Percentiles rank a stretch among this genome's conserved stretches.
phyloP scores from a whole-genome alignment of 2,113 vertebrate genomes.

The Onychostruthus taczanowskii region DNA sequence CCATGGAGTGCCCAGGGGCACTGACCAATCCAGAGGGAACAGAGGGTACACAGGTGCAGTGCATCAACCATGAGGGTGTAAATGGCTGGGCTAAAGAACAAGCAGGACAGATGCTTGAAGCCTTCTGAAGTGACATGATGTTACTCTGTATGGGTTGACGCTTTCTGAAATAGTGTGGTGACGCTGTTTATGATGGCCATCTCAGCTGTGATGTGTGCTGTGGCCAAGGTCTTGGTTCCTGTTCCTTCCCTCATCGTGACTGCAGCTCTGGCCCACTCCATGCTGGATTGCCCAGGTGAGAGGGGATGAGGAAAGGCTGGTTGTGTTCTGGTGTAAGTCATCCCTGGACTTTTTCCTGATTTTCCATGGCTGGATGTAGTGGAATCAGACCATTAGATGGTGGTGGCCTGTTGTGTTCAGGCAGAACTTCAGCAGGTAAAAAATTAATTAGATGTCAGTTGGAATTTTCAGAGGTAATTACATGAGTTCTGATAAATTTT shows the following conservation, averaged over 20 bases:
- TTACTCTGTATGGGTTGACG: neutral
- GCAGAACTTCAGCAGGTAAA: neutral
- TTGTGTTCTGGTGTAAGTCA: neutral
- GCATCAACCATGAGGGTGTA: neutral
- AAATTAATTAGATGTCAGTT: neutral
- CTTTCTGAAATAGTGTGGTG: neutral
- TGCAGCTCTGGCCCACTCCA: neutral
- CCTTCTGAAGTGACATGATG: neutral
- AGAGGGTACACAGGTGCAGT: neutral
- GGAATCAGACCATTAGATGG: neutral
- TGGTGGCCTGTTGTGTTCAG: neutral
- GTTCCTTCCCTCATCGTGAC: neutral
- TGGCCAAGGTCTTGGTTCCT: neutral
- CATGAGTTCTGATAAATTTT: neutral
- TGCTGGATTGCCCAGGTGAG: neutral
- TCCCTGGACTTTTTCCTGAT: neutral
- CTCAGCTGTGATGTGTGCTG: accelerated
- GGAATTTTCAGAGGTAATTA: neutral
- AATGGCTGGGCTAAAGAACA: neutral
- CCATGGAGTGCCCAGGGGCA: neutral
- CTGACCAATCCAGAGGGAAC: neutral
- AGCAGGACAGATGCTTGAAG: neutral
- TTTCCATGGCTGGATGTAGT: neutral
- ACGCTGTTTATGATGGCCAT: neutral
- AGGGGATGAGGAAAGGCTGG: neutral